Evolutionary conservation across 2,888 invertebrate species (phyloP).

Genomic region (Liopterus haemorrhoidalis): DNA sequence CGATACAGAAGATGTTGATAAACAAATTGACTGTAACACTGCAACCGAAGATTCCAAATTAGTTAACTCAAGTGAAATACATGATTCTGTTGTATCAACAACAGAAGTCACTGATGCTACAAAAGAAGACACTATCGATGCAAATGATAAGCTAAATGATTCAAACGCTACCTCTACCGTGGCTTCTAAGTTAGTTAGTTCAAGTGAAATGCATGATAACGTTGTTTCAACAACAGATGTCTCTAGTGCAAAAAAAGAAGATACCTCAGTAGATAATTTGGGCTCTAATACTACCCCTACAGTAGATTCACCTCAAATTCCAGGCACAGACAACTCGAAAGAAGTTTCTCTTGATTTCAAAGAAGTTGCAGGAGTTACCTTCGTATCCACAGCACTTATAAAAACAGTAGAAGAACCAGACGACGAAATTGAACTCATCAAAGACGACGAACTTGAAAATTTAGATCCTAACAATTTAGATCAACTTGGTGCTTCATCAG

Average conservation of each 20-base stretch:
- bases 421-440: not conserved
- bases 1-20: conserved; percentile 1
- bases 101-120: not conserved
- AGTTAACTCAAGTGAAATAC: conserved; percentile 4
- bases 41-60: not conserved
- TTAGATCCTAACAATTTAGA: conserved; percentile 1
- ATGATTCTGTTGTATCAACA: conserved; percentile 3
- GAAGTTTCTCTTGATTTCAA: too few species aligned
- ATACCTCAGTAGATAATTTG: conserved; percentile 4
- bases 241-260: conserved; percentile 9
- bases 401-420: too few species aligned
- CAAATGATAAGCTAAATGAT: not conserved
- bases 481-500: conserved; percentile 1
- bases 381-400: too few species aligned
- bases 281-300: conserved; percentile 25
- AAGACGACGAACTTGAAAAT: conserved; percentile 4
- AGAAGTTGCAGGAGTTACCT: too few species aligned
- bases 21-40: conserved; percentile 15
- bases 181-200: conserved; percentile 15
- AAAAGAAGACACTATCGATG: not conserved
- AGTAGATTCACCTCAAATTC: too few species aligned
- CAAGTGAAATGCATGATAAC: not conserved
- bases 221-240: conserved; percentile 6
- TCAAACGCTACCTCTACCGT: conserved; percentile 27
- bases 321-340: too few species aligned